phyloP scores from a whole-genome alignment of 2,797 vertebrate species.

The Notoglanidium macrostoma region DNA sequence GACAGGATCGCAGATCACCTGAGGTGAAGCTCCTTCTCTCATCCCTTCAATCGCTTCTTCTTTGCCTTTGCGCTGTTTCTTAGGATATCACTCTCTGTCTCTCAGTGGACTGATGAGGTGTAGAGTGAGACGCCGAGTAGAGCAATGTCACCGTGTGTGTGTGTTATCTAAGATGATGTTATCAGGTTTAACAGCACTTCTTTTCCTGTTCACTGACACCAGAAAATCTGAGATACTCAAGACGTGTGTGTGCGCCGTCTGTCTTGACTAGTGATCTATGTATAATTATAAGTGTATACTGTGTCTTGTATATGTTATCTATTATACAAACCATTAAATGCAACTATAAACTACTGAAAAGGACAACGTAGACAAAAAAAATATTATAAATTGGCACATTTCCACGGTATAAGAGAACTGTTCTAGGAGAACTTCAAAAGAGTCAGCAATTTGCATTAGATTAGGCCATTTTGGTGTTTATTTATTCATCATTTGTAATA shows the following conservation, averaged over 20 bases:
- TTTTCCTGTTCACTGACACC: slow-evolving; percentile 27
- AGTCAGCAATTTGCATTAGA: no score
- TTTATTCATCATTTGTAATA: no score
- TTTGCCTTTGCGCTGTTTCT: not conserved
- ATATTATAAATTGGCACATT: no score
- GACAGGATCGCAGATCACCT: slow-evolving; percentile 10
- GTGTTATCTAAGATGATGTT: slow-evolving; percentile 24
- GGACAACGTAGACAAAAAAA: no score
- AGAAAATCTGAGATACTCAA: slow-evolving; percentile 13
- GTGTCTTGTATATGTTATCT: not conserved
- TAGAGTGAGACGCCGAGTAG: slow-evolving; percentile 33
- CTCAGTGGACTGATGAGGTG: slow-evolving; percentile 43
- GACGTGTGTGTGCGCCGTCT: not conserved
- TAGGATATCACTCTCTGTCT: slow-evolving; percentile 35
- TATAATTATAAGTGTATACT: not conserved
- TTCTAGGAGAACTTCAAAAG: no score
- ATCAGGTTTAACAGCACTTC: slow-evolving; percentile 22
- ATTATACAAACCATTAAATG: not conserved
- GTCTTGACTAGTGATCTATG: not conserved
- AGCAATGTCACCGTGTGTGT: slow-evolving; percentile 22
- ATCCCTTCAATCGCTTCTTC: slow-evolving; percentile 16
- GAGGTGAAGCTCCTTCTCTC: slow-evolving; percentile 34
- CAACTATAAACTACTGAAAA: not conserved
- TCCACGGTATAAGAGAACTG: no score
- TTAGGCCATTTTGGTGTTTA: no score